Evolutionary conservation across 2,797 vertebrate species (phyloP), one percentile per base, ranked within the genome.

Genomic region (Pangasius sanitwongsei): DNA sequence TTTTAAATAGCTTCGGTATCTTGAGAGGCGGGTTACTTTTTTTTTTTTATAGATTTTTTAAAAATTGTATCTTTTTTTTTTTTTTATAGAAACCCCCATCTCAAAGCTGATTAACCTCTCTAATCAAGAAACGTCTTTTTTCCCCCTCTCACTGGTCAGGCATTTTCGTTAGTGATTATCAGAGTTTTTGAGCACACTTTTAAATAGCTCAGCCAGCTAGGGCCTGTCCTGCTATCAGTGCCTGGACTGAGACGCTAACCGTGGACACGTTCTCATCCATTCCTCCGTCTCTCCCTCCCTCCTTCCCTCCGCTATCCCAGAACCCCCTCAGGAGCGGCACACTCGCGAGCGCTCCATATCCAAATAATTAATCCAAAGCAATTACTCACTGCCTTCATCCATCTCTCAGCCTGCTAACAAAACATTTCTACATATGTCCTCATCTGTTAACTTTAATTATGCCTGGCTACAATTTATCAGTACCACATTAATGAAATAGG

Each of bases 291-390:
- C 61, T 88, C 65, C 72, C 80, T 92, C 88, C 91, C 87, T 94
- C 91, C 92, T 90, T 94, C 93, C 93, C 92, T 93, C 90, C 92
- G 92, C 94, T 91, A 89, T 91, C 89, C 93, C 91, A 92, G 93
- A 93, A 93, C 93, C 92, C 95, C 95, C 96, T 94, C 93, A 90
- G 95, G 95, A 96, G 95, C 93, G 93, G 94, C 77, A 88, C 86
- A 94, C 94, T 94, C 95, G 95, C 95, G 94, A 92, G 94, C 95
- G 87, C 94, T 93, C 94, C 93, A 92, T 95, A 96, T 96, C 95
- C 95, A 96, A 96, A 96, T 96, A 97, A 96, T 97, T 96, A 97
- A 96, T 97, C 96, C 96, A 95, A 96, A 96, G 96, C 96, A 97
- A 97, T 97, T 96, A 97, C 95, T 96, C 95, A 96, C 95, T 93